A percentile compares a stretch with the other conserved stretches of the same genome.
Evolutionary conservation across 2,888 invertebrate species (phyloP).

Genomic region (Coremacera marginata): DNA sequence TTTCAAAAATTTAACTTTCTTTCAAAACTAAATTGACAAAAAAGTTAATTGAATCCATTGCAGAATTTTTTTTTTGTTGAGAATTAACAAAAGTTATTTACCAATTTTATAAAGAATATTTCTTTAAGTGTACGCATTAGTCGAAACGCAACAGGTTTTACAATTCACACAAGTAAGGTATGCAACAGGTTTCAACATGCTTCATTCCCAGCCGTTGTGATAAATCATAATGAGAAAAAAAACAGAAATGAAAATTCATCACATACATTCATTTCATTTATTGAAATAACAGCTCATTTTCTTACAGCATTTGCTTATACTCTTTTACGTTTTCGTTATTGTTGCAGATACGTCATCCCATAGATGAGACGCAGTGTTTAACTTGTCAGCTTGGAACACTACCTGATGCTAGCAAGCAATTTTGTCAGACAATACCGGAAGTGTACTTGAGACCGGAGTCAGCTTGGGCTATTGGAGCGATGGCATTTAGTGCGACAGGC

Average conservation of each 20-base stretch:
- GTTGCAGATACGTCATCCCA: conserved; percentile 81
- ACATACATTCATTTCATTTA: not conserved
- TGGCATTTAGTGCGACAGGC: conserved; percentile 89
- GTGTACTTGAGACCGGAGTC: conserved; percentile 85
- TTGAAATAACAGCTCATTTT: not conserved
- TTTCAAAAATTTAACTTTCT: too few species aligned
- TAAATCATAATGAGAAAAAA: too few species aligned
- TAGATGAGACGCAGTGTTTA: conserved; percentile 86
- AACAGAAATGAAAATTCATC: too few species aligned
- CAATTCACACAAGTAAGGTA: not conserved
- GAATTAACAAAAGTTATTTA: too few species aligned
- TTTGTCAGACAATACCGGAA: conserved; percentile 84
- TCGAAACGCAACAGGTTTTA: too few species aligned
- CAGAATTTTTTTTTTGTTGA: too few species aligned
- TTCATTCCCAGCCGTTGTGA: not conserved
- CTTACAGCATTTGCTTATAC: not conserved
- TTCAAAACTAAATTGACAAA: too few species aligned
- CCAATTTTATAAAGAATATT: too few species aligned
- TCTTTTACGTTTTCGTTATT: not conserved
- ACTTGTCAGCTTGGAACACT: conserved; percentile 86
- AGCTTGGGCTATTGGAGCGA: conserved; percentile 93
- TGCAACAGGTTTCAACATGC: not conserved
- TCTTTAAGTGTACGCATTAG: too few species aligned
- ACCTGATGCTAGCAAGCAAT: conserved; percentile 81
- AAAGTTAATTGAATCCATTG: too few species aligned